Evolutionary conservation across 1,140 invertebrate species (phyloP).

Genomic region (Drosophila equinoxialis): DNA sequence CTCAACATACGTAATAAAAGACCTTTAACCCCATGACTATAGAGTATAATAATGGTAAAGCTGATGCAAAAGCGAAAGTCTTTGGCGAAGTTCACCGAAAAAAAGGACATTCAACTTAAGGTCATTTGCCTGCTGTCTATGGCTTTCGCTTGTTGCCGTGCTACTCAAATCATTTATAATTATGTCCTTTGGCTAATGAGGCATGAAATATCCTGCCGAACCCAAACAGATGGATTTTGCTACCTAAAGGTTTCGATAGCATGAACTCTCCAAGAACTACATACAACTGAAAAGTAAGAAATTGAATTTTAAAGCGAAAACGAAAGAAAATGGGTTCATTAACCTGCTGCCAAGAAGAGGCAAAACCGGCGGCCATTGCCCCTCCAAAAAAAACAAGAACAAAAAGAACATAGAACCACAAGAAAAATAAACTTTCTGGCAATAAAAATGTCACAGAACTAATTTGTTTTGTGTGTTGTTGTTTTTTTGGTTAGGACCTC

Average conservation of each 20-base stretch:
- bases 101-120: conserved; percentile 76
- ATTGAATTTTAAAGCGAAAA: conserved; percentile 11
- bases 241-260: background rate
- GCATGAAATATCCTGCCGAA: conserved; percentile 40
- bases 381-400: conserved; percentile 12
- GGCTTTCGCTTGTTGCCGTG: conserved; percentile 30
- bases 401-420: conserved; percentile 31
- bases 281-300: conserved; percentile 29
- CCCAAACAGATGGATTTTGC: conserved; percentile 9
- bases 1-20: too few species aligned
- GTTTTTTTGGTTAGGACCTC: conserved; percentile 35
- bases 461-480: conserved; percentile 67
- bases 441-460: conserved; percentile 76
- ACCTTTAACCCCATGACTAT: conserved; percentile 15
- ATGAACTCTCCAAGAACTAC: too few species aligned
- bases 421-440: conserved; percentile 48
- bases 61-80: conserved; percentile 59
- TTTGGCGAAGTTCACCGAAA: conserved; percentile 26
- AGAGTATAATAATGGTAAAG: background rate
- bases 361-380: conserved; percentile 26
- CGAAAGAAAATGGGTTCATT: conserved; percentile 54
- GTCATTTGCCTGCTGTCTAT: conserved; percentile 41
- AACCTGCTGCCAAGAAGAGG: conserved; percentile 30
- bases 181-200: conserved; percentile 53
- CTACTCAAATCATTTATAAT: conserved; percentile 29